phyloP scores from a whole-genome alignment of 2,888 invertebrate species.

The Neelides folsomi region DNA sequence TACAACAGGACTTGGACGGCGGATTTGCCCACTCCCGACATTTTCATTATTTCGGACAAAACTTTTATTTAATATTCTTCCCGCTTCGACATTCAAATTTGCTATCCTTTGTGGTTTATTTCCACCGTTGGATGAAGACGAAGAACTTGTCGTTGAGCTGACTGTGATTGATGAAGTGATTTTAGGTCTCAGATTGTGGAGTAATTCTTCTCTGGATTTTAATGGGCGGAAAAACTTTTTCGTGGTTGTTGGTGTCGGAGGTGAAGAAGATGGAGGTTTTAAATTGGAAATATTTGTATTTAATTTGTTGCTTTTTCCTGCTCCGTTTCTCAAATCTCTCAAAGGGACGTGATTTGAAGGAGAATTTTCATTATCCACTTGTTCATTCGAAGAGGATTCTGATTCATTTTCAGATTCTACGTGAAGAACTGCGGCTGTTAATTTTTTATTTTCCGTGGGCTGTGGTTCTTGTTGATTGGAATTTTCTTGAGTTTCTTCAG shows the following conservation, averaged over 20 bases:
- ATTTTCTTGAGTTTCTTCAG: constrained; percentile 7
- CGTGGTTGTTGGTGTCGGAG: not conserved
- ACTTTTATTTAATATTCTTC: too few relatives aligned
- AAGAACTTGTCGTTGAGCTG: too few relatives aligned
- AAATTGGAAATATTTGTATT: not conserved
- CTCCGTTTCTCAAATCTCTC: not conserved
- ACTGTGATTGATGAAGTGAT: too few relatives aligned
- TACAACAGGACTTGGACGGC: constrained; percentile 5
- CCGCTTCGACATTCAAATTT: too few relatives aligned
- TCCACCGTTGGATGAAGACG: too few relatives aligned
- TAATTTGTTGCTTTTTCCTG: not conserved
- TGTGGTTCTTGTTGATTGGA: constrained; percentile 8
- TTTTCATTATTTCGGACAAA: too few relatives aligned
- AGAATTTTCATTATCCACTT: not conserved
- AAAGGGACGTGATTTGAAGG: not conserved
- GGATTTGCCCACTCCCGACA: not conserved
- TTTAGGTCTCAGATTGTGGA: too few relatives aligned
- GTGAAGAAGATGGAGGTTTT: not conserved
- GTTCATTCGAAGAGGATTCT: not conserved
- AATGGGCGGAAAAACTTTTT: not conserved
- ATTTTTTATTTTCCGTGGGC: not conserved
- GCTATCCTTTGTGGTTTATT: too few relatives aligned
- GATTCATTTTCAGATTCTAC: too few relatives aligned
- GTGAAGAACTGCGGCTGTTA: too few relatives aligned
- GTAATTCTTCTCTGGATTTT: too few relatives aligned